Conservation (phyloP, 2,888 invertebrate species). For the Luffia ferchaultella region DNA sequence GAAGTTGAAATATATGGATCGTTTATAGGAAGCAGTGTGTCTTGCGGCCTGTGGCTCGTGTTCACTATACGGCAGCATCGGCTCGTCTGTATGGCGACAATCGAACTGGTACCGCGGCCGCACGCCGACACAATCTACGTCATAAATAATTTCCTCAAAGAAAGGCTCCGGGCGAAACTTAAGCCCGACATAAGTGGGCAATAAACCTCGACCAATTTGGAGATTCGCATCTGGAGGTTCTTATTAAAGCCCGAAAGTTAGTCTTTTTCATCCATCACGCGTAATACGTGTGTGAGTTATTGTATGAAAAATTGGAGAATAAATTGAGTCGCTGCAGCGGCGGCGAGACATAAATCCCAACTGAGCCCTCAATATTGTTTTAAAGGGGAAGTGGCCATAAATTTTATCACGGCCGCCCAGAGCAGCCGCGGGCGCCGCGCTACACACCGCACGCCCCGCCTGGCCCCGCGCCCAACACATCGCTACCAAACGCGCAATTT, state of each 20-base stretch:
- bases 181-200: constrained; percentile 67
- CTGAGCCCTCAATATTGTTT: constrained; percentile 69
- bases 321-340: constrained; percentile 67
- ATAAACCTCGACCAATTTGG: constrained; percentile 67
- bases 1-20: too few relatives aligned
- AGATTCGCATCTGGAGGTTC: constrained; percentile 67
- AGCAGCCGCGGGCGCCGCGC: constrained; percentile 23
- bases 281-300: constrained; percentile 68
- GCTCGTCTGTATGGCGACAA: constrained; percentile 23
- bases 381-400: constrained; percentile 68
- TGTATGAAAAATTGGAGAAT: constrained; percentile 68
- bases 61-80: too few relatives aligned
- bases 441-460: constrained; percentile 20
- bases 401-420: constrained; percentile 64
- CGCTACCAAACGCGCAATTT: constrained; percentile 42
- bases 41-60: too few relatives aligned
- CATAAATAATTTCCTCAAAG: constrained; percentile 62
- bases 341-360: constrained; percentile 67
- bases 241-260: constrained; percentile 68
- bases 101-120: constrained; percentile 42
- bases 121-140: constrained; percentile 53
- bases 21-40: too few relatives aligned
- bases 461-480: constrained; percentile 22
- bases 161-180: constrained; percentile 62
- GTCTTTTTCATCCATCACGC: constrained; percentile 67